Evolutionary conservation across 1,140 invertebrate genomes (phyloP).

Genomic region (Papilio polytes): DNA sequence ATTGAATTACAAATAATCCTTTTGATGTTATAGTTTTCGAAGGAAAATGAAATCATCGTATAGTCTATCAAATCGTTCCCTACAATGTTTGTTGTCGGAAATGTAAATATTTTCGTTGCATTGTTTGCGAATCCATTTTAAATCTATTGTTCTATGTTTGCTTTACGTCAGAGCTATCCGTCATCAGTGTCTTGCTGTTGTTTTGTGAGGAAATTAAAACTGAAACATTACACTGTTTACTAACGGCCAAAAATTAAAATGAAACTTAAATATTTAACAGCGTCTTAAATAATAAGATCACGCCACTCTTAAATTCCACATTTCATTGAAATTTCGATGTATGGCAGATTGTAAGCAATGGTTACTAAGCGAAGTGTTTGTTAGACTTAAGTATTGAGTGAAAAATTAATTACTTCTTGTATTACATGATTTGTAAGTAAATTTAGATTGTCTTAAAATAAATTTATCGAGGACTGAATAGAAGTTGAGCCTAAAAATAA

Average conservation of each 20-base stretch:
- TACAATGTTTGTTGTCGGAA: conserved; percentile 40
- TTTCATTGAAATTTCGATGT: too few relatives aligned
- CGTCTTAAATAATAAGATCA: too few relatives aligned
- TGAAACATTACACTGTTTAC: conserved; percentile 2
- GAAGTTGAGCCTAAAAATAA: too few relatives aligned
- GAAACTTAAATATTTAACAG: too few relatives aligned
- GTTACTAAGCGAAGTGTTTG: too few relatives aligned
- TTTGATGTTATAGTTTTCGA: neutral
- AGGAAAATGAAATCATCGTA: neutral
- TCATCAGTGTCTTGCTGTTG: neutral
- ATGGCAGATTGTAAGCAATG: too few relatives aligned
- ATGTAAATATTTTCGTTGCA: conserved; percentile 43
- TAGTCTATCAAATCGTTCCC: neutral
- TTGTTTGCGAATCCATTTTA: conserved; percentile 39
- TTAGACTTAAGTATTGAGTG: too few relatives aligned
- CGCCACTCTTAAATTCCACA: too few relatives aligned
- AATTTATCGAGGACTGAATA: too few relatives aligned
- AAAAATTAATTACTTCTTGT: too few relatives aligned
- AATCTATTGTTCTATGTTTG: conserved; percentile 40
- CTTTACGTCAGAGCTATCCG: neutral
- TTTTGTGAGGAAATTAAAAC: conserved; percentile 24
- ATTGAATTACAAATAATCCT: neutral
- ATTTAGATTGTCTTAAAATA: too few relatives aligned
- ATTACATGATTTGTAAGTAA: too few relatives aligned
- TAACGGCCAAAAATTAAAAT: neutral